Evolutionary conservation across 2,113 vertebrate genomes (phyloP).

Genomic region (Eurystomus gularis): DNA sequence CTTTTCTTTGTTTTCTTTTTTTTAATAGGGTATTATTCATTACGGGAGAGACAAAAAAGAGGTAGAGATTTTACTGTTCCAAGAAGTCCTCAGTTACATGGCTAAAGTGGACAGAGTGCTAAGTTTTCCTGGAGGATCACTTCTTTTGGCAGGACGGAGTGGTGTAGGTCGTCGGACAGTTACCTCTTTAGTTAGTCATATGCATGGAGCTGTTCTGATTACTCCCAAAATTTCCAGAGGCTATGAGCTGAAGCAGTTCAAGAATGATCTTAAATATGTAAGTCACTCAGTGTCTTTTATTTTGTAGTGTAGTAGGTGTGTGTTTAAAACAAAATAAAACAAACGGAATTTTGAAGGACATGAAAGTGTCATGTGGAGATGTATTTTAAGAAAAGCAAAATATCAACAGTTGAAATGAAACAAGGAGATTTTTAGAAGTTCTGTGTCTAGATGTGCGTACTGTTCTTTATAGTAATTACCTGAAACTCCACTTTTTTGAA

Average conservation of each 20-base stretch:
- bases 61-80: conserved; percentile 89
- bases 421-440: neutral
- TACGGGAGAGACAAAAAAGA: conserved; percentile 92
- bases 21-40: conserved; percentile 85
- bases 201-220: conserved; percentile 87
- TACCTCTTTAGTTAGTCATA: conserved; percentile 89
- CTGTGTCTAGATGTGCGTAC: neutral
- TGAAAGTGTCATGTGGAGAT: neutral
- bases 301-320: neutral
- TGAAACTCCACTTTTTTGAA: neutral
- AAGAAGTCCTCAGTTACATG: conserved; percentile 89
- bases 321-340: neutral
- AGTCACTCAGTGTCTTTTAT: neutral
- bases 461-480: neutral
- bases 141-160: conserved; percentile 90
- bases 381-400: neutral
- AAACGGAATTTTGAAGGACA: neutral
- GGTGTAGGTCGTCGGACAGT: conserved; percentile 92
- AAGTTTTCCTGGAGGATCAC: conserved; percentile 89
- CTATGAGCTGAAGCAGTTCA: conserved; percentile 94
- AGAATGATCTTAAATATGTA: conserved; percentile 90
- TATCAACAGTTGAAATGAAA: neutral
- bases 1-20: neutral
- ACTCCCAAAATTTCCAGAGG: conserved; percentile 90
- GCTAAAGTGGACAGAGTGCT: conserved; percentile 90